A percentile compares a stretch with the other conserved stretches of the same genome.
Conservation (phyloP, 2,113 vertebrate species). For the Heterocephalus glaber region DNA sequence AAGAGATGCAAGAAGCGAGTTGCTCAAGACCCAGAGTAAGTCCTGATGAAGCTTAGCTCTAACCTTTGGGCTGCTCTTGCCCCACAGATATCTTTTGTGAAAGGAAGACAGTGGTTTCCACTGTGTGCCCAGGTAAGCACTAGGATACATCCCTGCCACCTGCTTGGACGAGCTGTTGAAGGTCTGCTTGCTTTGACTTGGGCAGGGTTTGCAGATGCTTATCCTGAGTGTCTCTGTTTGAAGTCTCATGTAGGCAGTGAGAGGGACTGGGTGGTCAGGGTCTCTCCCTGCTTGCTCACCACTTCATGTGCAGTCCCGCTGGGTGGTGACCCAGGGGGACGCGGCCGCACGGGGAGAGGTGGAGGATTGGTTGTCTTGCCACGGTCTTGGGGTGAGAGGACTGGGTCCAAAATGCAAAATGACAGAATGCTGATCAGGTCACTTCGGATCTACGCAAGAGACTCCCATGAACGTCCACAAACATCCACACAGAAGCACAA, state of each 20-base stretch:
- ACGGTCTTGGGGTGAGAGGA: background rate
- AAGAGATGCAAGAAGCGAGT: conserved; percentile 47
- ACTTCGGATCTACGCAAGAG: background rate
- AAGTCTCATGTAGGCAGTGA: conserved; percentile 35
- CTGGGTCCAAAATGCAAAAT: background rate
- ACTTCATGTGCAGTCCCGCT: background rate
- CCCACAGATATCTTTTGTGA: conserved; percentile 26
- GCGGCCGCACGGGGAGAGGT: background rate
- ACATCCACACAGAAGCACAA: background rate
- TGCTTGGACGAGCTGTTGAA: conserved; percentile 65
- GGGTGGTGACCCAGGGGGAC: background rate
- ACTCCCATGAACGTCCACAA: background rate
- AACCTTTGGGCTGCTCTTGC: conserved; percentile 56
- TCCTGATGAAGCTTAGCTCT: background rate
- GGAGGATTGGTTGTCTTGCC: background rate
- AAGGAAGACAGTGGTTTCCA: conserved; percentile 66
- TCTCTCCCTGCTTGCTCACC: conserved; percentile 12
- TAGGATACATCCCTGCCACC: conserved; percentile 42
- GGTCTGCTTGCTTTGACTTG: conserved; percentile 57
- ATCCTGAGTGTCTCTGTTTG: conserved; percentile 66
- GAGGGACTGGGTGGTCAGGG: conserved; percentile 25
- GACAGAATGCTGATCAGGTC: background rate
- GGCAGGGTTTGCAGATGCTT: conserved; percentile 71
- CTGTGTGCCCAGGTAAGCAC: conserved; percentile 21
- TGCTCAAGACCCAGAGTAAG: conserved; percentile 13